Base-by-base conservation (phyloP, 2,797 vertebrate genomes). In the Eptatretus atami region DNA sequence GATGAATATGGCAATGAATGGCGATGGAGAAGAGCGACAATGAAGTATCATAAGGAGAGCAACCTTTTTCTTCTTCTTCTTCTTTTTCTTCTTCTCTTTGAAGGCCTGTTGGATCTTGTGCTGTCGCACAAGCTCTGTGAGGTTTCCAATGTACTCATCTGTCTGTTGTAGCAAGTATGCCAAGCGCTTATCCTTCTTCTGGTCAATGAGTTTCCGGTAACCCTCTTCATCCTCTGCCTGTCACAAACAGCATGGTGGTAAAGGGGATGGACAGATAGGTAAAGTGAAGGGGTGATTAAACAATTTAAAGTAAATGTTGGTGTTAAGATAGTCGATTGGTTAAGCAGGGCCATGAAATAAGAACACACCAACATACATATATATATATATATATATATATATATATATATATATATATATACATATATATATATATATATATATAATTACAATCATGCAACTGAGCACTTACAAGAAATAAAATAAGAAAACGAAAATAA, bases 221-320 rank as follows among this genome's bases (percentile, higher is more conserved):
- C 90, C 88, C 69, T 96, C 90, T 73, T 96, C 88, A 71, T 96
- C 88, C 75, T 96, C 90, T 53, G 84, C 88, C 86, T 95, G 69
- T 13, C 31, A 44, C 31, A 44, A 44, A 44, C 31, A 3, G 31
- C 31, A 44, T 44, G 31, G 31, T 44, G 31, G 31, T 44, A 44
- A 44, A 44, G 31, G 19, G 19, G 19, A 19, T 19, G 19, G 19
- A 19, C 19, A 19, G 19, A 19, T 19, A 19, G 19, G 31, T 44
- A 8, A 44, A 44, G 31, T 44, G 31, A 44, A 44, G 31, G 31
- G 31, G 31, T 44, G 31, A 44, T 5, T 44, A 44, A 44, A 44
- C 3, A 44, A 44, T 44, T 44, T 4, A 44, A 44, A 44, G 31
- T 44, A 44, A 44, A 44, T 44, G 31, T 44, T 44, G 31, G 31